Evolutionary conservation across 2,797 vertebrate species (phyloP), one percentile per base, ranked within the genome.

Genomic region (Acrossocheilus fasciatus): DNA sequence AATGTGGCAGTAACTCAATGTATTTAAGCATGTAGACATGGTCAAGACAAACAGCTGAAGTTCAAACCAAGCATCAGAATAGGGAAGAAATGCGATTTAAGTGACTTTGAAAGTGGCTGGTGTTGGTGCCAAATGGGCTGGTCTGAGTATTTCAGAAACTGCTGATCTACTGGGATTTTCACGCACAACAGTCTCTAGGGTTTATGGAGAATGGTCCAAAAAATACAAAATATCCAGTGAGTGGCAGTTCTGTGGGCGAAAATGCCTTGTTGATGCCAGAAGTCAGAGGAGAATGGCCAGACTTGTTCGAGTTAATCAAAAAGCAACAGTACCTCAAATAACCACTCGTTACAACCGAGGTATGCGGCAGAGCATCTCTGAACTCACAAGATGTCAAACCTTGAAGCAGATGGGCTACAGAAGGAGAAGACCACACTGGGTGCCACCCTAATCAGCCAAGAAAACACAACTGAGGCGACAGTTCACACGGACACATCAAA

Each of bases 251-350:
- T 81, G 34, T 75, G 59, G 77, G 54, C 18, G 39, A 59, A 82
- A 85, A 82, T 85, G 45, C 47, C 82, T 85, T 54, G 83, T 85
- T 76, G 76, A 85, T 87, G 52, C 69, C 68, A 81, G 82, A 85
- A 43, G 82, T 88, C 86, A 85, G 83, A 86, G 39, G 45, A 77
- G 30, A 79, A 88, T 82, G 52, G 45, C 73, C 72, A 77, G 59
- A 83, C 80, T 68, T 47, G n/a, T 85, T 77, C 36, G 39, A 75
- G 57, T 12, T 39, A 20, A 54, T 54, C 18, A 1, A 50, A 36
- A 57, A 52, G 50, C 18, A 76, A 7, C 18, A 36, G 45, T 52
- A 50, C 2, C 17, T 52, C 45, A 34, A 52, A 17, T 34, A 52
- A 75, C 47, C 45, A 52, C 73, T 76, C 17, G 1, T 52, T 50